Evolutionary conservation across 1,140 invertebrate genomes (phyloP).

Genomic region (Epicauta chinensis): DNA sequence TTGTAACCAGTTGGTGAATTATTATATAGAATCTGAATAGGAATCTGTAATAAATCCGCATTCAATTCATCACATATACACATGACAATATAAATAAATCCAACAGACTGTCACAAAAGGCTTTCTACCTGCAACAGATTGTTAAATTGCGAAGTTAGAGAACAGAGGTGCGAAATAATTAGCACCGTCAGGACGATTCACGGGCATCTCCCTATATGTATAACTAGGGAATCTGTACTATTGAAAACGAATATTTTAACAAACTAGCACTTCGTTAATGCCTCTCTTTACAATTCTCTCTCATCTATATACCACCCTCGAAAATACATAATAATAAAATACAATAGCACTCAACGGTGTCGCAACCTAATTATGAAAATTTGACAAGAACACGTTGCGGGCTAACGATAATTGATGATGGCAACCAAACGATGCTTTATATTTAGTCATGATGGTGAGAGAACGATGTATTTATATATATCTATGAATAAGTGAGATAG

Average conservation of each 20-base stretch:
- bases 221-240: conserved; percentile 7
- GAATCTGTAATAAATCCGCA: not conserved
- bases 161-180: conserved; percentile 35
- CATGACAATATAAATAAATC: not conserved
- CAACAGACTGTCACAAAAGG: conserved; percentile 7
- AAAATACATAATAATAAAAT: conserved; percentile 2
- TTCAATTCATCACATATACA: not conserved
- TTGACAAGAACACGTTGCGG: conserved; percentile 37
- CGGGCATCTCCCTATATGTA: conserved; percentile 10
- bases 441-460: not conserved
- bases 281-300: conserved; percentile 1
- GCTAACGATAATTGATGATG: conserved; percentile 32
- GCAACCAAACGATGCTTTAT: conserved; percentile 4
- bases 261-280: conserved; percentile 30
- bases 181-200: conserved; percentile 22
- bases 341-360: conserved; percentile 33
- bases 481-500: too few species aligned
- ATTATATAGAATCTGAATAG: not conserved
- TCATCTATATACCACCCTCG: too few species aligned
- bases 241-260: conserved; percentile 34
- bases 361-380: conserved; percentile 38
- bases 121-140: conserved; percentile 25
- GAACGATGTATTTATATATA: not conserved
- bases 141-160: conserved; percentile 25
- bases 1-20: not conserved